Base-by-base conservation (phyloP, 2,888 invertebrate species). In the Drosophila emarginata region DNA sequence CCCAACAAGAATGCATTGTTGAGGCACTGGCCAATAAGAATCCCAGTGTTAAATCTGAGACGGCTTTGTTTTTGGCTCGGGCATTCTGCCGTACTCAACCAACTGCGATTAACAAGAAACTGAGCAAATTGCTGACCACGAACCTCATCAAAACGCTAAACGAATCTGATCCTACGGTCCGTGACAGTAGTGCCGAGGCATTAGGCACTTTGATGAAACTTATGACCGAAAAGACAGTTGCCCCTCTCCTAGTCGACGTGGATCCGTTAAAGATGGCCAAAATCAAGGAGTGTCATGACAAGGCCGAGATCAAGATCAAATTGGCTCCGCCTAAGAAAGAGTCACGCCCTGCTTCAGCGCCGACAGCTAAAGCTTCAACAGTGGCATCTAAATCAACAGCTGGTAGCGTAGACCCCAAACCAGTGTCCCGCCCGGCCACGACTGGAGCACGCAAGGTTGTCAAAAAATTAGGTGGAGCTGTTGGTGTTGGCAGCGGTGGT, bases 121-220 rank as follows among this genome's bases (percentile, higher is more conserved):
- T 97, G 3, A 92, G 98, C 14, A 99, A 99, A 91, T 94, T 95
- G 0, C 95, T 97, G 72, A 95, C 95, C 0, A 94, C 94, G 1
- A 94, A 95, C 0, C 92, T 99, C 53, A 91, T 97, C 4, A 98
- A 97, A 89, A 94, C 91, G 0, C 71, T 92, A 4, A 91, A 91
- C 61, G 91, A 94, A 91, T 89, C 93, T 93, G 98, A 99, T 93
- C 97, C 97, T 0, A 94, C 94, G 1, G 99, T 99, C 0, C 93
- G 99, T 83, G 99, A 99, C 89, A 95, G 96, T 65, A 95, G 98
- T 0, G 97, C 97, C 0, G 97, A 97, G 90, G 98, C 99, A 0
- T 92, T 99, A 14, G 99, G 99, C 9, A 98, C 98, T 0, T 95
- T 97, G 0, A 95, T 98, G 93, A 98, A 98, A 91, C 94, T 98